A percentile compares a stretch with the other conserved stretches of the same genome.
Conservation (phyloP, 1,140 invertebrate genomes). For the Drosophila prosaltans region DNA sequence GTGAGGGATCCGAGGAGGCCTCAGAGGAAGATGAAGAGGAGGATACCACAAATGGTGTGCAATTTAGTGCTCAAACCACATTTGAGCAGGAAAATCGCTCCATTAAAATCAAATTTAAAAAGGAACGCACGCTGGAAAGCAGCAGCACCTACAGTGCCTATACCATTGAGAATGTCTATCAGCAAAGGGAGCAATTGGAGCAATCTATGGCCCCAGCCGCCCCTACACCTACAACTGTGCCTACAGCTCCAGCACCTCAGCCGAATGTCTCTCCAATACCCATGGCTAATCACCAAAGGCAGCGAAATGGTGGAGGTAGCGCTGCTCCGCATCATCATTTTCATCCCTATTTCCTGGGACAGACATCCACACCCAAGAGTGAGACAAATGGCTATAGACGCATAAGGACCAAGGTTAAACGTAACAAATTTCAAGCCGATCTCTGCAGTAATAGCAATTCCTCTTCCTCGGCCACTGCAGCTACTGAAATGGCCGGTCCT, state of each 20-base stretch:
- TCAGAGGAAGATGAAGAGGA: slow-evolving; percentile 42
- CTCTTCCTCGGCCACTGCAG: slow-evolving; percentile 55
- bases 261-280: slow-evolving; percentile 41
- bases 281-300: slow-evolving; percentile 21
- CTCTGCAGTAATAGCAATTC: slow-evolving; percentile 74
- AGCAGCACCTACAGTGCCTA: slow-evolving; percentile 78
- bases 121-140: slow-evolving; percentile 65
- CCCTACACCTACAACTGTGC: slow-evolving; percentile 20
- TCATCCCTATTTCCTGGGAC: slow-evolving; percentile 72
- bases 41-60: slow-evolving; percentile 50
- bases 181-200: slow-evolving; percentile 58
- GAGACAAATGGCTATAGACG: slow-evolving; percentile 50
- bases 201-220: slow-evolving; percentile 20
- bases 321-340: slow-evolving; percentile 51
- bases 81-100: slow-evolving; percentile 75
- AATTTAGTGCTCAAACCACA: slow-evolving; percentile 66
- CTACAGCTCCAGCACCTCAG: slow-evolving; percentile 17
- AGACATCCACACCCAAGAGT: slow-evolving; percentile 79
- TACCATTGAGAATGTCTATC: slow-evolving; percentile 74
- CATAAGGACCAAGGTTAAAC: slow-evolving; percentile 62
- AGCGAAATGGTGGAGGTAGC: slow-evolving; percentile 49
- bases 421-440: slow-evolving; percentile 59
- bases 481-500: slow-evolving; percentile 12
- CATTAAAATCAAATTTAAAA: slow-evolving; percentile 80
- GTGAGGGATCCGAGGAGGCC: slow-evolving; percentile 30